phyloP scores from a whole-genome alignment of 2,888 invertebrate genomes.

The Drosophila kambysellisi region DNA sequence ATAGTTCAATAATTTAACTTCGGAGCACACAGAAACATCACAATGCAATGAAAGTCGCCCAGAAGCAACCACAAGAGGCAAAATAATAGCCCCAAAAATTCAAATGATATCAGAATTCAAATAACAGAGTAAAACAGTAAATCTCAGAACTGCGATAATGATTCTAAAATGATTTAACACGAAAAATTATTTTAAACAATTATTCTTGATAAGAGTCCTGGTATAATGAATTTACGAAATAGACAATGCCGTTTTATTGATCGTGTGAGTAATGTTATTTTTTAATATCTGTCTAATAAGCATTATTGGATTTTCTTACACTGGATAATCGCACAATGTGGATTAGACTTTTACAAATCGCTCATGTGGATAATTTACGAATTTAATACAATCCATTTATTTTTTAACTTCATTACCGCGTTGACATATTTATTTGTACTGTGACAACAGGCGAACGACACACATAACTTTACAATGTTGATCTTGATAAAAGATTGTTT shows the following conservation, averaged over 20 bases:
- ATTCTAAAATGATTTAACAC: not conserved
- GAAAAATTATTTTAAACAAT: not conserved
- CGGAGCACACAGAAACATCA: conserved; percentile 10
- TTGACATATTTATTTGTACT: not conserved
- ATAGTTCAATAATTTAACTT: conserved; percentile 43
- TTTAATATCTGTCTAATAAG: not conserved
- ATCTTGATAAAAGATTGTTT: not conserved
- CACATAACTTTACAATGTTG: not conserved
- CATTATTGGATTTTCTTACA: not conserved
- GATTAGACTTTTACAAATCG: not conserved
- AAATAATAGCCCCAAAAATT: not conserved
- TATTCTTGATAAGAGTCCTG: not conserved
- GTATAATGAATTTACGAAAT: not conserved
- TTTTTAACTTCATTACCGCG: not conserved
- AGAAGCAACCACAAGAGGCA: not conserved
- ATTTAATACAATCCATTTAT: not conserved
- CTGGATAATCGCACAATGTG: not conserved
- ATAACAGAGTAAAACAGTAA: not conserved
- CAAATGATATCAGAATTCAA: conserved; percentile 11
- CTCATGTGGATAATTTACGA: not conserved
- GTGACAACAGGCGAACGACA: not conserved
- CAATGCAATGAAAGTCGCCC: conserved; percentile 9
- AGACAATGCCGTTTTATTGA: not conserved
- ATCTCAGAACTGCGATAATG: not conserved
- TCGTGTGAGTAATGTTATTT: not conserved